These are phyloP conservation scores for Netelia melanura DNA, from an alignment of 2,888 invertebrate species.

Conservation along the genomic window DNA sequence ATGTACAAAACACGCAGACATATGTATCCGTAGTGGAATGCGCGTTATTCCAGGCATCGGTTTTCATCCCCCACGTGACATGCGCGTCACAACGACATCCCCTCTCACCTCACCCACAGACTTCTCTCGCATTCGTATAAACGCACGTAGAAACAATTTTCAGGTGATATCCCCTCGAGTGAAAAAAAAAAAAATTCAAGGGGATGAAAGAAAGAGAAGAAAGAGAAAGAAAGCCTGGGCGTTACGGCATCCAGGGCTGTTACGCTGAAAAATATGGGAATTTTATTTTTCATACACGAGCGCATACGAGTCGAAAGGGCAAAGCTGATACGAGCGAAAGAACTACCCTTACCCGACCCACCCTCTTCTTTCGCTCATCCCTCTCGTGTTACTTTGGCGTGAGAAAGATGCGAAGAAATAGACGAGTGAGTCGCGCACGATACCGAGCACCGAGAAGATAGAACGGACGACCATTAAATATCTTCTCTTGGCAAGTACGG, in stretches of 20 bases:
- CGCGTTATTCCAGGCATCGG: slow-evolving; percentile 52
- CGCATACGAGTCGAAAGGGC: slow-evolving; percentile 23
- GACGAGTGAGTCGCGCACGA: slow-evolving; percentile 9
- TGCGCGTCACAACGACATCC: slow-evolving; percentile 18
- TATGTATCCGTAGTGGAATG: slow-evolving; percentile 18
- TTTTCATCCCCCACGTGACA: slow-evolving; percentile 55
- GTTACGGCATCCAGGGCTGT: slow-evolving; percentile 26
- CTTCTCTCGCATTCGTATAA: neutral
- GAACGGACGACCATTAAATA: slow-evolving; percentile 45
- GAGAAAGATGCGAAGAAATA: slow-evolving; percentile 2
- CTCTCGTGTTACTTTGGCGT: neutral
- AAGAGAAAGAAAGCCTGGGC: neutral
- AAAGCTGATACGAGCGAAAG: slow-evolving; percentile 2
- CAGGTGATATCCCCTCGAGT: slow-evolving; percentile 51
- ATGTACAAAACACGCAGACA: neutral
- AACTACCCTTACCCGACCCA: neutral
- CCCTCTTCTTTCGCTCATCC: neutral
- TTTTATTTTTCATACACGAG: slow-evolving; percentile 27
- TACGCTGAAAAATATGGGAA: slow-evolving; percentile 38
- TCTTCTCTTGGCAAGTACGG: neutral
- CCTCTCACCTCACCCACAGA: neutral
- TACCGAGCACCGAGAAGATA: slow-evolving; percentile 5
- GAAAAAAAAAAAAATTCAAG: neutral
- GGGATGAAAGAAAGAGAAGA: slow-evolving; percentile 21
- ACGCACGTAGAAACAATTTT: slow-evolving; percentile 59